Conservation (phyloP, 2,888 invertebrate genomes). For the Rotaria macrura region DNA sequence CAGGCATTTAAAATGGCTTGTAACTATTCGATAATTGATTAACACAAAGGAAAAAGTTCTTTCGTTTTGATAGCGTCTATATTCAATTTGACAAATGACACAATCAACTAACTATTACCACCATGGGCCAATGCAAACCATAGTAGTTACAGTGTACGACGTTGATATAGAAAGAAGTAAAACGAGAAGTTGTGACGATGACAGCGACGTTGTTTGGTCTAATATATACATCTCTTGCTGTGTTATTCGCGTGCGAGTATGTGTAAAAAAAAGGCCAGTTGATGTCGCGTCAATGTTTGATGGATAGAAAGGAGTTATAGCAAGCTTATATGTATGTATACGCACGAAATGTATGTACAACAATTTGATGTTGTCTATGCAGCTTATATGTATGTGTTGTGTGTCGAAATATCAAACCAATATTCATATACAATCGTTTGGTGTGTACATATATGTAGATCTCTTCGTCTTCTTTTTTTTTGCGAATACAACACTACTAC, state of each 20-base stretch:
- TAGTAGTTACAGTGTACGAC: not conserved
- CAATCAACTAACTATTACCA: not conserved
- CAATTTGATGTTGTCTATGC: not conserved
- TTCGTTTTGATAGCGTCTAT: not conserved
- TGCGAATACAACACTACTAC: not conserved
- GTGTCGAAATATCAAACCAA: not conserved
- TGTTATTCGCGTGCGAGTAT: not conserved
- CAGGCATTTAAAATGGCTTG: too few relatives aligned
- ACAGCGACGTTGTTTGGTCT: not conserved
- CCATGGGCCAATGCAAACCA: not conserved
- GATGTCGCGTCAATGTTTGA: not conserved
- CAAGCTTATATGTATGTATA: not conserved
- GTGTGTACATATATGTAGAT: not conserved
- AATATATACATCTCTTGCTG: not conserved
- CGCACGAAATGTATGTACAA: constrained; percentile 7
- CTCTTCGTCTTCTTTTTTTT: not conserved
- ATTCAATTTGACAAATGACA: not conserved
- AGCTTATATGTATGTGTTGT: not conserved
- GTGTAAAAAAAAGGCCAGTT: constrained; percentile 1
- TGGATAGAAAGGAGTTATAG: not conserved
- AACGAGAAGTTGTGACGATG: not conserved
- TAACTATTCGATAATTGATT: too few relatives aligned
- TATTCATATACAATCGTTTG: not conserved
- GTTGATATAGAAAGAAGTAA: constrained; percentile 2
- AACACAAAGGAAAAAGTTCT: too few relatives aligned